These are phyloP conservation scores for Eueremaeus valkanovi DNA, from an alignment of 2,888 invertebrate species.

Conservation along the genomic window DNA sequence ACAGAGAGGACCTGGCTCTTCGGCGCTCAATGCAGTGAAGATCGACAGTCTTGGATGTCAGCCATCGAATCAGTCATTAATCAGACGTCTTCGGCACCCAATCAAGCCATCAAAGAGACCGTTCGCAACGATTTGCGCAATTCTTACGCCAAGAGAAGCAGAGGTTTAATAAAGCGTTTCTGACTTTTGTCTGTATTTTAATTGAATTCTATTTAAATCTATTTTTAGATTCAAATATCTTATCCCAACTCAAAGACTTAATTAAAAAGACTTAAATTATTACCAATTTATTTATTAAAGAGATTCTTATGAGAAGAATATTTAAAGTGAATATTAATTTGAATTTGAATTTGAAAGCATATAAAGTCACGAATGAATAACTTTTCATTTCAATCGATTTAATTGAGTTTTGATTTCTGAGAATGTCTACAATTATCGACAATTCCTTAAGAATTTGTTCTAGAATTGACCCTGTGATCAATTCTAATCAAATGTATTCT, in stretches of 20 bases:
- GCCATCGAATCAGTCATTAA: slow-evolving; percentile 70
- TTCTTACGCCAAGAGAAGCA: not conserved
- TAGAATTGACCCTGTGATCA: no score
- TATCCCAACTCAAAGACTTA: not conserved
- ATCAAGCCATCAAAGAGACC: slow-evolving; percentile 36
- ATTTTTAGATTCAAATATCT: not conserved
- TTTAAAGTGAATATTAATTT: not conserved
- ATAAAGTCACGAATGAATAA: no score
- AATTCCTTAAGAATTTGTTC: no score
- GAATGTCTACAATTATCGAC: not conserved
- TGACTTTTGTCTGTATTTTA: not conserved
- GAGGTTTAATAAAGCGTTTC: not conserved
- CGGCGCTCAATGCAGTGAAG: slow-evolving; percentile 70
- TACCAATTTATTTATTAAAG: no score
- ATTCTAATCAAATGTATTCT: no score
- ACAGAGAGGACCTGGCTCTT: slow-evolving; percentile 65
- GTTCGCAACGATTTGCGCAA: slow-evolving; percentile 27
- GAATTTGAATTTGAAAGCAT: not conserved
- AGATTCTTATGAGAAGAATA: no score
- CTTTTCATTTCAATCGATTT: not conserved
- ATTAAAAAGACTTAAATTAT: not conserved
- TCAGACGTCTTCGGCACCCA: slow-evolving; percentile 32
- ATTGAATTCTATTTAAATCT: not conserved
- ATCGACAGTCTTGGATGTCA: slow-evolving; percentile 74
- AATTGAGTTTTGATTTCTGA: not conserved